Evolutionary conservation across 2,113 vertebrate species (phyloP).

Genomic region (Phasianus colchicus): DNA sequence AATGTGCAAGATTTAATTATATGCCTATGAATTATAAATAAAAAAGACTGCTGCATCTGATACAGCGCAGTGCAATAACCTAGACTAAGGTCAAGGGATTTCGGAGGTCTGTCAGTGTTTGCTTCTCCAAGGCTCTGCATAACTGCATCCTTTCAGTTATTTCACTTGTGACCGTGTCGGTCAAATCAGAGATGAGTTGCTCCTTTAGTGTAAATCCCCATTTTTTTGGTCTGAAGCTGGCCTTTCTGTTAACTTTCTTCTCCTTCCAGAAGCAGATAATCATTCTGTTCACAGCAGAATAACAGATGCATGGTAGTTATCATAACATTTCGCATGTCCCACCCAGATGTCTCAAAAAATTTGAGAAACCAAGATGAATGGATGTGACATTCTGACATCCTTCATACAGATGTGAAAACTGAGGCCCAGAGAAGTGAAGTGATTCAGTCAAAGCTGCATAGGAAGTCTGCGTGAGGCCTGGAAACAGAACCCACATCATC

Average conservation of each 20-base stretch:
- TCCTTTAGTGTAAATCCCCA: background rate
- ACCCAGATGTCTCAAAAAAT: constrained; percentile 66
- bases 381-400: constrained; percentile 60
- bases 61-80: constrained; percentile 40
- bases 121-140: constrained; percentile 28
- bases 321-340: constrained; percentile 58
- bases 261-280: constrained; percentile 39
- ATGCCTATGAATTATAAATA: constrained; percentile 65
- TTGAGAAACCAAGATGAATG: constrained; percentile 60
- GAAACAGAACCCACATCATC: constrained; percentile 65
- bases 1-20: constrained; percentile 68
- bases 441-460: constrained; percentile 20
- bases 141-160: constrained; percentile 40
- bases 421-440: constrained; percentile 42
- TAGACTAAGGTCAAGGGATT: constrained; percentile 62
- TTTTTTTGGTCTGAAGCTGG: background rate
- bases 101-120: constrained; percentile 46
- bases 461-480: constrained; percentile 62
- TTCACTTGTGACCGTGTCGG: constrained; percentile 12
- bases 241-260: background rate
- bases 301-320: constrained; percentile 63
- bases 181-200: background rate
- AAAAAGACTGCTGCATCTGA: constrained; percentile 10
- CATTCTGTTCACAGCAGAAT: constrained; percentile 46
- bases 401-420: constrained; percentile 56